A percentile compares a stretch with the other conserved stretches of the same genome.
phyloP scores from a whole-genome alignment of 2,888 invertebrate genomes.

The Drosophila dives region DNA sequence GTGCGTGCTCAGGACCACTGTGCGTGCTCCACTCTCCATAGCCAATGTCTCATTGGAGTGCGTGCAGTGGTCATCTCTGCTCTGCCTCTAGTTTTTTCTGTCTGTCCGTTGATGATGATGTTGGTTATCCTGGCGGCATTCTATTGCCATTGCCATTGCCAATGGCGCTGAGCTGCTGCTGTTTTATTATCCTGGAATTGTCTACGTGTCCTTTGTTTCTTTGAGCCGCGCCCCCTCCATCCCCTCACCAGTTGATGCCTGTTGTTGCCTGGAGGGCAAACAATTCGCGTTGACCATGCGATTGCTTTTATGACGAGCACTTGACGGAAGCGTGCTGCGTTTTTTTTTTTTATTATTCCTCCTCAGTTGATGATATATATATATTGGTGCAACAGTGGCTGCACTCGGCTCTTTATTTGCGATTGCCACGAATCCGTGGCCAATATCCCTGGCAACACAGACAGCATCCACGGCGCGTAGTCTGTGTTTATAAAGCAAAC shows the following conservation, averaged over 20 bases:
- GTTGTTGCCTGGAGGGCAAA: conserved; percentile 38
- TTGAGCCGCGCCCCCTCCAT: conserved; percentile 7
- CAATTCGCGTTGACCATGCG: conserved; percentile 51
- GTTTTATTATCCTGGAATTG: conserved; percentile 49
- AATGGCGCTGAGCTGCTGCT: neutral
- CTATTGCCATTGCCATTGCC: conserved; percentile 32
- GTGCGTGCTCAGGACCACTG: conserved; percentile 21
- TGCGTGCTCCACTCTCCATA: conserved; percentile 25
- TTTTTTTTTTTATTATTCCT: conserved; percentile 20
- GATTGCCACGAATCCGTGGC: conserved; percentile 72
- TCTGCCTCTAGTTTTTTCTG: conserved; percentile 17
- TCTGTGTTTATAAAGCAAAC: conserved; percentile 55
- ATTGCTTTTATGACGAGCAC: conserved; percentile 61
- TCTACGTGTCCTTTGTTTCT: conserved; percentile 72
- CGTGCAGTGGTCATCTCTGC: conserved; percentile 3
- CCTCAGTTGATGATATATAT: conserved; percentile 58
- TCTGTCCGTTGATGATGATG: conserved; percentile 39
- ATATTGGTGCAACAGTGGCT: conserved; percentile 14
- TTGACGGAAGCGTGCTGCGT: conserved; percentile 61
- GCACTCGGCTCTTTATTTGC: conserved; percentile 64
- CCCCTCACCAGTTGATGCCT: neutral
- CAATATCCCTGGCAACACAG: conserved; percentile 57
- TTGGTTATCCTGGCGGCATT: conserved; percentile 29
- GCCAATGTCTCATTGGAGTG: conserved; percentile 63
- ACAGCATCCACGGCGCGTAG: neutral